These are phyloP conservation scores for Drosophila borborema DNA, from an alignment of 2,888 invertebrate species.

Conservation along the genomic window DNA sequence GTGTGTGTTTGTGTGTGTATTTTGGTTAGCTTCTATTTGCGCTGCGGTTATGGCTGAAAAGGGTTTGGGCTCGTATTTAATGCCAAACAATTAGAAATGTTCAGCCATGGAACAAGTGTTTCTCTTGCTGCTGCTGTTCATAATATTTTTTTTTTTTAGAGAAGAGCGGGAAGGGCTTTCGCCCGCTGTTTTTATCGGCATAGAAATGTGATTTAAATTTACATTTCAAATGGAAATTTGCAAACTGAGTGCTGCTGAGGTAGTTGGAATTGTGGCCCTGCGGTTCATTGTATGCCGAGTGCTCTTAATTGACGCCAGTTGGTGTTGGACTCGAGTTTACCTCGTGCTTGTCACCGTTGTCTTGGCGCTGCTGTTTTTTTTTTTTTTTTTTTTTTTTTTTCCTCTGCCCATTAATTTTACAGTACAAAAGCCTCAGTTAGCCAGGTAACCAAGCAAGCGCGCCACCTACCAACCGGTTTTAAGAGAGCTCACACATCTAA, in stretches of 20 bases:
- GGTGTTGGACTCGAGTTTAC: slow-evolving; percentile 16
- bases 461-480: slow-evolving; percentile 54
- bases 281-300: slow-evolving; percentile 16
- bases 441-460: slow-evolving; percentile 28
- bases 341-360: slow-evolving; percentile 64
- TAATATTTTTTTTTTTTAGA: background rate
- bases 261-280: background rate
- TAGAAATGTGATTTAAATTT: slow-evolving; percentile 58
- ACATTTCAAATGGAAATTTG: slow-evolving; percentile 62
- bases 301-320: slow-evolving; percentile 27
- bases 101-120: slow-evolving; percentile 54
- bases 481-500: slow-evolving; percentile 70
- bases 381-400: slow-evolving; percentile 11
- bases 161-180: background rate
- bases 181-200: slow-evolving; percentile 34
- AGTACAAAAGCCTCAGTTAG: slow-evolving; percentile 53
- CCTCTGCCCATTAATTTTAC: slow-evolving; percentile 63
- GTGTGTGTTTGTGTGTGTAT: slow-evolving; percentile 1
- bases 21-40: slow-evolving; percentile 36
- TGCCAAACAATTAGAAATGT: slow-evolving; percentile 54
- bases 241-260: background rate
- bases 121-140: slow-evolving; percentile 27
- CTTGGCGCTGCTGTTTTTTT: slow-evolving; percentile 23
- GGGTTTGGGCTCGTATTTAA: slow-evolving; percentile 19
- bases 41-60: slow-evolving; percentile 47